Percentiles rank a stretch among this genome's conserved stretches.
phyloP scores from a whole-genome alignment of 2,888 invertebrate genomes.

The Hirtodrosophila duncani region DNA sequence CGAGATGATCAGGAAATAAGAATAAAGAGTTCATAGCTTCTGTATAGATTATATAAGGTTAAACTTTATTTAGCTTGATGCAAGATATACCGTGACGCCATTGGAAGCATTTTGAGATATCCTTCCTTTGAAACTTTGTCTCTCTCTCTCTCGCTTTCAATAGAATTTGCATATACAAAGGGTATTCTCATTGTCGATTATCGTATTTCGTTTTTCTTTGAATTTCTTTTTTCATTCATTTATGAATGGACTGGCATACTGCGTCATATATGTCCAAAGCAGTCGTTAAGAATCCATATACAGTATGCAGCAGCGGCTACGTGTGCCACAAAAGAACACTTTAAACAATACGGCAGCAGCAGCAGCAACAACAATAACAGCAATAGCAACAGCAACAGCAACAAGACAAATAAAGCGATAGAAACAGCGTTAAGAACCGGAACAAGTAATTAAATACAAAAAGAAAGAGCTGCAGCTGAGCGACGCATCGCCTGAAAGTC shows the following conservation, averaged over 20 bases:
- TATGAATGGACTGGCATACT: constrained; percentile 30
- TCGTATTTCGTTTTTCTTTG: constrained; percentile 1
- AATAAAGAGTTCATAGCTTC: too few species aligned
- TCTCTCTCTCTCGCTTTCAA: too few species aligned
- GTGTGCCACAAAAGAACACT: constrained; percentile 63
- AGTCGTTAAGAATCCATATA: constrained; percentile 33
- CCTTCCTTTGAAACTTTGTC: too few species aligned
- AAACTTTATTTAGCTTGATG: too few species aligned
- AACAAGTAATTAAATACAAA: constrained; percentile 73
- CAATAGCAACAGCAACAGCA: constrained; percentile 11
- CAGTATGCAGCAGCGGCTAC: constrained; percentile 31
- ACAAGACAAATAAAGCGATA: constrained; percentile 32
- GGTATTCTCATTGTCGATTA: constrained; percentile 10
- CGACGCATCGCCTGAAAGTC: constrained; percentile 47
- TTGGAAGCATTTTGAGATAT: too few species aligned
- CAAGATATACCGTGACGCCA: too few species aligned
- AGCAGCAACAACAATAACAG: constrained; percentile 25
- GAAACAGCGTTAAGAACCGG: constrained; percentile 70
- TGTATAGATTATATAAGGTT: too few species aligned
- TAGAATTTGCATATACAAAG: too few species aligned
- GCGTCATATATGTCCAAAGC: constrained; percentile 37
- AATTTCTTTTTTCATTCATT: background rate
- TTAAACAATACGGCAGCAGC: constrained; percentile 34
- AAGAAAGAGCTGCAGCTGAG: constrained; percentile 19
- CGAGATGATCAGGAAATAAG: too few species aligned